A percentile compares a stretch with the other conserved stretches of the same genome.
phyloP scores from a whole-genome alignment of 2,113 vertebrate species.

The Emydocephalus ijimae region DNA sequence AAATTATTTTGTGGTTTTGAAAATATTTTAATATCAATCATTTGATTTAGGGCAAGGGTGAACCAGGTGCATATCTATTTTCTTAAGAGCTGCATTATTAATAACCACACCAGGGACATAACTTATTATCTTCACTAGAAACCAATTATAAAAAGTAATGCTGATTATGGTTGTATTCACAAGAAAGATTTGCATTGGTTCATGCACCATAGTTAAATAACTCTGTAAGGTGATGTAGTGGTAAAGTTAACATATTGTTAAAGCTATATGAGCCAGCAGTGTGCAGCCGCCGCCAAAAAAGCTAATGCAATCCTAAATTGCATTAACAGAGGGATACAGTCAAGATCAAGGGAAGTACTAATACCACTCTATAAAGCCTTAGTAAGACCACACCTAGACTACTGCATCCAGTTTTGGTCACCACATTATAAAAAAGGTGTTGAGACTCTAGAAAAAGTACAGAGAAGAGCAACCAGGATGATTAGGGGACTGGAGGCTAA shows the following conservation, averaged over 20 bases:
- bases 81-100: not conserved
- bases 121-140: not conserved
- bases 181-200: not conserved
- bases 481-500: no score
- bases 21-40: not conserved
- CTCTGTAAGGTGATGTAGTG: not conserved
- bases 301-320: no score
- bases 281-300: no score
- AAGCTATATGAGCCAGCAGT: not conserved
- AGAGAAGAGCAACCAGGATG: no score
- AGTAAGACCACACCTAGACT: no score
- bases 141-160: not conserved
- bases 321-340: no score
- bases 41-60: not conserved
- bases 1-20: not conserved
- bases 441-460: no score
- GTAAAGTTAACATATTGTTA: not conserved
- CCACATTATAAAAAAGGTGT: no score
- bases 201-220: not conserved
- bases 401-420: no score
- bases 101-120: not conserved
- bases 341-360: no score
- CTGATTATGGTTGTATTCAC: not conserved
- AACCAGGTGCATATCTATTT: not conserved
- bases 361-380: no score